phyloP scores from a whole-genome alignment of 2,797 vertebrate genomes.

The Parotocinclus haroldoi region DNA sequence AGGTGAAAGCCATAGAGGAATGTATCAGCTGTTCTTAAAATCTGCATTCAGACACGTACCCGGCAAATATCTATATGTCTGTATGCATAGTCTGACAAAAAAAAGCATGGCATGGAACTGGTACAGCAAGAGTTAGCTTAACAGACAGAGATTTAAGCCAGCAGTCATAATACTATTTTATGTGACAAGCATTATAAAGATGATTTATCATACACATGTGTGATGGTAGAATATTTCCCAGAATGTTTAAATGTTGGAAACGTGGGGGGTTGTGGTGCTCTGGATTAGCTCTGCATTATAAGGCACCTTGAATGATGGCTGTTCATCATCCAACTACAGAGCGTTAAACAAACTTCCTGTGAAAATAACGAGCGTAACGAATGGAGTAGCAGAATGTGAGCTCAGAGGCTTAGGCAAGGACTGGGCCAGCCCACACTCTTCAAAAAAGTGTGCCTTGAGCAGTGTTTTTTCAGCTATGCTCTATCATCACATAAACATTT shows the following conservation, averaged over 20 bases:
- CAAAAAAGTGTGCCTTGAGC: constrained; percentile 39
- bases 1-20: constrained; percentile 65
- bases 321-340: constrained; percentile 48
- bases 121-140: constrained; percentile 43
- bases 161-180: constrained; percentile 71
- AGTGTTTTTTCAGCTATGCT: constrained; percentile 52
- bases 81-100: constrained; percentile 66
- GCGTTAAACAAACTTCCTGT: constrained; percentile 67
- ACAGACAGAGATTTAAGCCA: constrained; percentile 63
- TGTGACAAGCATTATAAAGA: constrained; percentile 77
- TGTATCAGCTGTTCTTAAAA: constrained; percentile 62
- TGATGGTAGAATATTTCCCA: constrained; percentile 63
- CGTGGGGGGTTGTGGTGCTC: constrained; percentile 17
- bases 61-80: constrained; percentile 58
- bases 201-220: constrained; percentile 74
- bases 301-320: constrained; percentile 55
- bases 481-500: constrained; percentile 39
- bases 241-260: constrained; percentile 58
- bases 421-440: constrained; percentile 30
- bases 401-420: constrained; percentile 48
- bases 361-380: constrained; percentile 61
- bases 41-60: constrained; percentile 74
- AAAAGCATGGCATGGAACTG: constrained; percentile 8
- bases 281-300: constrained; percentile 61
- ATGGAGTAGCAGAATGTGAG: constrained; percentile 55